A percentile compares a stretch with the other conserved stretches of the same genome.
These are phyloP conservation scores for Hemistola chrysoprasaria DNA, from an alignment of 2,888 invertebrate genomes.

Conservation along the genomic window DNA sequence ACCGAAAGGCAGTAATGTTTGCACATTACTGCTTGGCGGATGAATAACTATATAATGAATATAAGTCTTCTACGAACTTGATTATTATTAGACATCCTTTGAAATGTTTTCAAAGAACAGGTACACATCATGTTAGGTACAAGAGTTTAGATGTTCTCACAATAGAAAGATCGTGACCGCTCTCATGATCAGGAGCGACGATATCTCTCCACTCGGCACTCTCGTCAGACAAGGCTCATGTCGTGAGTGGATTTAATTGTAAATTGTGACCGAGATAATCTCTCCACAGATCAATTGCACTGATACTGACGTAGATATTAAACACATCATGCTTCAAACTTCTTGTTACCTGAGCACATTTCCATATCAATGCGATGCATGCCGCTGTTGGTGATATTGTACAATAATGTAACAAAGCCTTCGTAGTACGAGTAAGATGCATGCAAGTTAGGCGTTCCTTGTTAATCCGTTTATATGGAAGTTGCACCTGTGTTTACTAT, in stretches of 20 bases:
- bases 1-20: too few species aligned
- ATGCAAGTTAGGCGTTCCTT: slow-evolving; percentile 34
- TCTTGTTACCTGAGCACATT: slow-evolving; percentile 7
- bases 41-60: too few species aligned
- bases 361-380: slow-evolving; percentile 32
- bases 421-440: slow-evolving; percentile 15
- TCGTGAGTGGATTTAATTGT: slow-evolving; percentile 64
- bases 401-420: slow-evolving; percentile 19
- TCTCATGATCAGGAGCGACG: slow-evolving; percentile 58
- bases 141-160: slow-evolving; percentile 57
- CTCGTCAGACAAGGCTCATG: slow-evolving; percentile 44
- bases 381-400: slow-evolving; percentile 27
- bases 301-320: slow-evolving; percentile 18
- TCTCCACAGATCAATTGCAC: slow-evolving; percentile 35
- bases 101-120: slow-evolving; percentile 23
- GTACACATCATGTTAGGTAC: slow-evolving; percentile 5
- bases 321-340: too few species aligned
- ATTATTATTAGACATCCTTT: too few species aligned
- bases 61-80: too few species aligned
- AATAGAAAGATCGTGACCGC: slow-evolving; percentile 69
- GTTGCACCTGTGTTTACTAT: slow-evolving; percentile 29
- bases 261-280: slow-evolving; percentile 56
- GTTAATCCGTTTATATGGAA: slow-evolving; percentile 34
- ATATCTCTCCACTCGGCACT: slow-evolving; percentile 57
- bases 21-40: too few species aligned